These are phyloP conservation scores for Aulostomus chinensis DNA, from an alignment of 2,797 vertebrate species.

Conservation along the genomic window DNA sequence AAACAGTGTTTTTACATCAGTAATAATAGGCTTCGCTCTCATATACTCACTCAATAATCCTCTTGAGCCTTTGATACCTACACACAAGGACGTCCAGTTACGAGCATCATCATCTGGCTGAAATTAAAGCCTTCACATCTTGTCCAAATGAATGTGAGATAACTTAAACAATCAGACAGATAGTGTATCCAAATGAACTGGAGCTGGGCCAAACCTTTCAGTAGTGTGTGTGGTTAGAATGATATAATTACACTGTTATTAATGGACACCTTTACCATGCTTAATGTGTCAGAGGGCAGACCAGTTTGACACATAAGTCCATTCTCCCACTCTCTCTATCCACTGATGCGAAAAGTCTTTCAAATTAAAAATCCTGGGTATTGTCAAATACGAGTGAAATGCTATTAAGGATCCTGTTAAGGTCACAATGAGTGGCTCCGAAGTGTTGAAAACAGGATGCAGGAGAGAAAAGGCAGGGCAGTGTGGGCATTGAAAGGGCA, in stretches of 20 bases:
- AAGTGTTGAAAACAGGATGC: conserved; percentile 77
- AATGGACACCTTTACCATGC: too few species aligned
- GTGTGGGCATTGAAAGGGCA: conserved; percentile 62
- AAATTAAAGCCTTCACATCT: too few species aligned
- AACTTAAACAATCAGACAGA: conserved; percentile 10
- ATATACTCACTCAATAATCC: background rate
- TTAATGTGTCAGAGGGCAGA: too few species aligned
- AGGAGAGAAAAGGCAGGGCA: conserved; percentile 66
- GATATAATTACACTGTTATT: too few species aligned
- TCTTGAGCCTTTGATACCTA: conserved; percentile 25
- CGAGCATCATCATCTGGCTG: too few species aligned
- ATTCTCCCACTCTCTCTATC: too few species aligned
- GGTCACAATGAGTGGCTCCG: conserved; percentile 56
- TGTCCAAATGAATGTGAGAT: conserved; percentile 2
- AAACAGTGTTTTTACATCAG: too few species aligned
- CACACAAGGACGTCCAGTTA: background rate
- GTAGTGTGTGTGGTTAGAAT: background rate
- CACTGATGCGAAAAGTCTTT: conserved; percentile 28
- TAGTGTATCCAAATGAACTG: conserved; percentile 4
- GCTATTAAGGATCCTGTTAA: conserved; percentile 62
- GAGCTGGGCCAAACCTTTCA: conserved; percentile 1
- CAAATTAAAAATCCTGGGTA: conserved; percentile 30
- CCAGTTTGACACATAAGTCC: too few species aligned
- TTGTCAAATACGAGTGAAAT: conserved; percentile 47
- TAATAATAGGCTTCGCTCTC: too few species aligned